A percentile compares a stretch with the other conserved stretches of the same genome.
These are phyloP conservation scores for Atherix ibis DNA, from an alignment of 2,888 invertebrate genomes.

Conservation along the genomic window DNA sequence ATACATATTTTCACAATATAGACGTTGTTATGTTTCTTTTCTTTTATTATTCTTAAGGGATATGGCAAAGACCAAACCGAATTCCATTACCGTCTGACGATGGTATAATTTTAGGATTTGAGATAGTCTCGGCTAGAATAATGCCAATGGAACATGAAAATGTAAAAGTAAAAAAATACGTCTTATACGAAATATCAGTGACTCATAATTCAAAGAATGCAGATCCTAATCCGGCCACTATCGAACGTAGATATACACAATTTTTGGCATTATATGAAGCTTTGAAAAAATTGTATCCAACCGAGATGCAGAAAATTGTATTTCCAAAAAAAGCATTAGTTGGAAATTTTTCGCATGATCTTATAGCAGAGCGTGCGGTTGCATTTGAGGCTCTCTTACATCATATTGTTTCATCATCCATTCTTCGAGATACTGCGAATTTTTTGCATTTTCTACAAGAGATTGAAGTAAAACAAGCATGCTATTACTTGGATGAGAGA, in stretches of 20 bases:
- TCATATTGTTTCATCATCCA: slow-evolving; percentile 38
- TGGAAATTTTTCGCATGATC: slow-evolving; percentile 53
- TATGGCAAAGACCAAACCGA: slow-evolving; percentile 24
- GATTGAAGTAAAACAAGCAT: slow-evolving; percentile 44
- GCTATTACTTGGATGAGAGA: slow-evolving; percentile 39
- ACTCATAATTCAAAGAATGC: slow-evolving; percentile 38
- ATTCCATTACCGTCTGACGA: slow-evolving; percentile 21
- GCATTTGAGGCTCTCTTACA: slow-evolving; percentile 48
- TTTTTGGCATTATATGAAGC: slow-evolving; percentile 48
- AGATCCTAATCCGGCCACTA: slow-evolving; percentile 45
- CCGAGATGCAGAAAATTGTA: slow-evolving; percentile 35
- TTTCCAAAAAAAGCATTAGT: slow-evolving; percentile 55
- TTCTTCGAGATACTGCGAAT: slow-evolving; percentile 40
- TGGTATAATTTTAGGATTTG: slow-evolving; percentile 33
- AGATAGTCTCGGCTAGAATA: slow-evolving; percentile 50
- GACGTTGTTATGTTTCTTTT: background rate
- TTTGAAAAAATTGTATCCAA: slow-evolving; percentile 42
- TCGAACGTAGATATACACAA: slow-evolving; percentile 57
- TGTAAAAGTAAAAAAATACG: slow-evolving; percentile 42
- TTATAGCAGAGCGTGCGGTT: slow-evolving; percentile 46
- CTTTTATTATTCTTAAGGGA: slow-evolving; percentile 15
- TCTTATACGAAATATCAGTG: slow-evolving; percentile 51
- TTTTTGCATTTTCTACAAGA: slow-evolving; percentile 49
- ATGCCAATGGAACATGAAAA: slow-evolving; percentile 42
- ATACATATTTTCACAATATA: too few species aligned